Evolutionary conservation across 2,888 invertebrate genomes (phyloP), one percentile per base, ranked within the genome.

Genomic region (Erebia epiphron): DNA sequence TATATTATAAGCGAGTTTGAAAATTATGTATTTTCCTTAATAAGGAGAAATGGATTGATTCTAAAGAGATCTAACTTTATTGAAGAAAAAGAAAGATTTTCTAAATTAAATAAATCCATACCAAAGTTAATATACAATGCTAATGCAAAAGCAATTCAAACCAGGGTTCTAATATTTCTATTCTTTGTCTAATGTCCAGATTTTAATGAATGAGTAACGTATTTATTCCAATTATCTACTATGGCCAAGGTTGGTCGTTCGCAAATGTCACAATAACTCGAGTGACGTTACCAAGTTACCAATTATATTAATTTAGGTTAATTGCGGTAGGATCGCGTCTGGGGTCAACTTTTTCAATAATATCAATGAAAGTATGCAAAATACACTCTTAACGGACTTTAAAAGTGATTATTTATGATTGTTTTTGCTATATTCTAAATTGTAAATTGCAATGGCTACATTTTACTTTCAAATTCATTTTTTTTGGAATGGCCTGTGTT

Each of bases 261-360:
- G 60, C 62, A 46, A 67, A 52, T 68, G 54, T 60, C 46, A 61
- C 13, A n/a, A 10, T 61, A 60, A 66, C 60, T 11, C 46, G 46
- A 54, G 67, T 70, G 73, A 67, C 71, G 71, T 74, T 70, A 71
- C 67, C 70, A 74, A 75, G 74, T 35, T 35, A 35, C 35, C 35
- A 35, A 35, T 35, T 35, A 35, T 74, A 57, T 69, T 72, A 70
- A 75, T 76, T 75, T 75, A 71, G 76, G 76, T 73, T 75, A 75
- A 77, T 75, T 72, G 73, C 43, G 58, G 49, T 21, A 14, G 62
- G 67, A 16, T 72, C 71, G 50, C n/a, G 21, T 61, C 61, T 35
- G 43, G 56, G 69, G 73, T 73, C 71, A 73, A 67, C 52, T 69
- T 67, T 66, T 66, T 63, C 63, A 68, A 69, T 72, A 68, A 70